Evolutionary conservation across 2,797 vertebrate species (phyloP).

Genomic region (Gymnodraco acuticeps): DNA sequence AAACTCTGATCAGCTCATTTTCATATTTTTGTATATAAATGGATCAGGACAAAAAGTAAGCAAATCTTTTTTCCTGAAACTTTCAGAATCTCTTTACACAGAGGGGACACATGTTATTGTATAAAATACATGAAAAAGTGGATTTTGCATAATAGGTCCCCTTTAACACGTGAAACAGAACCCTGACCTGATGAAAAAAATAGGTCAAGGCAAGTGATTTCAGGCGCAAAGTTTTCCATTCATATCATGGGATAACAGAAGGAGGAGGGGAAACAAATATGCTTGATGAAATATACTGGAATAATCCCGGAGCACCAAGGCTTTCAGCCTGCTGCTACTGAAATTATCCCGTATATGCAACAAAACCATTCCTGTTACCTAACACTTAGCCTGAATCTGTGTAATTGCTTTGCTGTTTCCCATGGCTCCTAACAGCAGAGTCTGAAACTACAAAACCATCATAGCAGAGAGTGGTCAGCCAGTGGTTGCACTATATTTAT

Average conservation of each 20-base stretch:
- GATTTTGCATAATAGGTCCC: too few species aligned
- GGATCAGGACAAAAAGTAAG: too few species aligned
- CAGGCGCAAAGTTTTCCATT: neutral
- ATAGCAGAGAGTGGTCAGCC: too few species aligned
- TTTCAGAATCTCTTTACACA: too few species aligned
- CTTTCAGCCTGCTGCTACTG: constrained; percentile 39
- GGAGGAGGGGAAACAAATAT: constrained; percentile 10
- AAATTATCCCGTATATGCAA: constrained; percentile 57
- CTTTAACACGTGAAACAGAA: neutral
- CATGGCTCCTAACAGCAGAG: constrained; percentile 2
- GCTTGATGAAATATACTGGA: constrained; percentile 32
- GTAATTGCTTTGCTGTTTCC: constrained; percentile 24
- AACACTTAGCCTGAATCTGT: constrained; percentile 39
- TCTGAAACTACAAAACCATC: neutral
- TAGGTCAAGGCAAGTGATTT: neutral
- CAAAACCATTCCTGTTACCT: constrained; percentile 57
- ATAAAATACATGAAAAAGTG: too few species aligned
- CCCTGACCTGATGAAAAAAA: constrained; percentile 12
- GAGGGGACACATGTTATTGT: too few species aligned
- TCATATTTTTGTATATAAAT: too few species aligned
- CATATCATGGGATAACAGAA: constrained; percentile 4
- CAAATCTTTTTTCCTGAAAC: too few species aligned
- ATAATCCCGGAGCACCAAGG: constrained; percentile 61
- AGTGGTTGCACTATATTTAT: too few species aligned
- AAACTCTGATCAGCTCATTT: too few species aligned